A percentile compares a stretch with the other conserved stretches of the same genome.
Evolutionary conservation across 2,797 vertebrate species (phyloP).

Genomic region (Pantherophis alleghaniensis): DNA sequence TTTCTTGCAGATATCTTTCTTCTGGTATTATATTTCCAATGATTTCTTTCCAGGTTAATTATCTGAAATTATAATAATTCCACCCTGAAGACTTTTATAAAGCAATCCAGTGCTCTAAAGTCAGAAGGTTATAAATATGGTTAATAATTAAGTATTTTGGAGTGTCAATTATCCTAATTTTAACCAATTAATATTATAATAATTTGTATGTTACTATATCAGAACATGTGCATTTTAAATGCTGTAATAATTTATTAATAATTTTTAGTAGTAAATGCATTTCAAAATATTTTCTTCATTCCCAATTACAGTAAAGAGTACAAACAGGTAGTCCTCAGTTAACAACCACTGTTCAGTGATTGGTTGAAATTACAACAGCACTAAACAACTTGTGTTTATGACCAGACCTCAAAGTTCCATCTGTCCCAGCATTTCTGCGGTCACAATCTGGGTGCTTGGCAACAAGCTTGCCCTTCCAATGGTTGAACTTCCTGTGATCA

Average conservation of each 20-base stretch:
- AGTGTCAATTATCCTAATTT: not conserved
- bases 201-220: not conserved
- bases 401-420: not conserved
- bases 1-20: not conserved
- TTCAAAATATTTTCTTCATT: not conserved
- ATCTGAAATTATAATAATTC: not conserved
- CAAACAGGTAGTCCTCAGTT: not conserved
- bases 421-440: not conserved
- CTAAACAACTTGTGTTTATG: not conserved
- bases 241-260: not conserved
- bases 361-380: not conserved
- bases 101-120: not conserved
- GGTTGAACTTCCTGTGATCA: not conserved
- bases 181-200: not conserved
- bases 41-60: not conserved
- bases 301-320: not conserved
- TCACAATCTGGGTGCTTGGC: not conserved
- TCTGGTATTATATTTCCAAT: not conserved
- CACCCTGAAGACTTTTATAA: conserved; percentile 5
- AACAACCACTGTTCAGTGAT: not conserved
- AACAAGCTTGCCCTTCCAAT: not conserved
- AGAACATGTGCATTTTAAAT: not conserved
- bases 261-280: not conserved
- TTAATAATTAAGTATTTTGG: not conserved
- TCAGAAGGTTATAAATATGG: not conserved